Conservation (phyloP, 2,797 vertebrate species). For the Pipistrellus pipistrellus region DNA sequence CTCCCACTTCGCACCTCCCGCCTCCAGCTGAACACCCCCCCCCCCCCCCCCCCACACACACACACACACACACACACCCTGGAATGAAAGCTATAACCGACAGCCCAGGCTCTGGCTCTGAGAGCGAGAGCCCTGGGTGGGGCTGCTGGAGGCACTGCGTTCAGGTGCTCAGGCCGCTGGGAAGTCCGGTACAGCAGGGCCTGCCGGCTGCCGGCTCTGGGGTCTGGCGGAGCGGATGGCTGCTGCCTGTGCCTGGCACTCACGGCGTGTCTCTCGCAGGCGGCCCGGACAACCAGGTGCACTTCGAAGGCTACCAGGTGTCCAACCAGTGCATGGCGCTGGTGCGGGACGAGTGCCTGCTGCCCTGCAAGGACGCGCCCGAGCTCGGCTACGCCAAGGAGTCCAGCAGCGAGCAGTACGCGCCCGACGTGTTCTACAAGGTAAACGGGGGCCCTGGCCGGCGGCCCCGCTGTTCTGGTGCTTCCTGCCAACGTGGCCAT, state of each 20-base stretch:
- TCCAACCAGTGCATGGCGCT: conserved; percentile 99
- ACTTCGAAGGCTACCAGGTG: conserved; percentile 99
- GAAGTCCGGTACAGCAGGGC: too few relatives aligned
- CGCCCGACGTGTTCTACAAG: conserved; percentile 99
- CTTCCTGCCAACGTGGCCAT: background rate
- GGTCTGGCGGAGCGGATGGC: rapidly evolving
- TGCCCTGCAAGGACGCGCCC: conserved; percentile 96
- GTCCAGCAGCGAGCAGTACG: conserved; percentile 98
- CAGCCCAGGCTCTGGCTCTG: background rate
- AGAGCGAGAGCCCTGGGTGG: rapidly evolving
- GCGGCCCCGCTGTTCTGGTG: background rate
- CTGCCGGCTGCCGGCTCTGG: background rate
- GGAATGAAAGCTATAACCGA: rapidly evolving
- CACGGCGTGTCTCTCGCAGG: conserved; percentile 87
- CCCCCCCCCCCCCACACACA: too few relatives aligned
- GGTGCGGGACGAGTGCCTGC: conserved; percentile 96
- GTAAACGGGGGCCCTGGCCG: conserved; percentile 83
- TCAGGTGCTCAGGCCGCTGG: rapidly evolving
- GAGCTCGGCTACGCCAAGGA: conserved; percentile 98
- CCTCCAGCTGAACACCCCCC: background rate
- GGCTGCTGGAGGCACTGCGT: too few relatives aligned
- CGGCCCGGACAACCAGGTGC: conserved; percentile 99
- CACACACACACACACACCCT: too few relatives aligned
- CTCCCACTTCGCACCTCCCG: background rate
- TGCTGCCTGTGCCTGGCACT: background rate